Conservation (phyloP, 2,113 vertebrate genomes). For the Petrocephalus microphthalmus region DNA sequence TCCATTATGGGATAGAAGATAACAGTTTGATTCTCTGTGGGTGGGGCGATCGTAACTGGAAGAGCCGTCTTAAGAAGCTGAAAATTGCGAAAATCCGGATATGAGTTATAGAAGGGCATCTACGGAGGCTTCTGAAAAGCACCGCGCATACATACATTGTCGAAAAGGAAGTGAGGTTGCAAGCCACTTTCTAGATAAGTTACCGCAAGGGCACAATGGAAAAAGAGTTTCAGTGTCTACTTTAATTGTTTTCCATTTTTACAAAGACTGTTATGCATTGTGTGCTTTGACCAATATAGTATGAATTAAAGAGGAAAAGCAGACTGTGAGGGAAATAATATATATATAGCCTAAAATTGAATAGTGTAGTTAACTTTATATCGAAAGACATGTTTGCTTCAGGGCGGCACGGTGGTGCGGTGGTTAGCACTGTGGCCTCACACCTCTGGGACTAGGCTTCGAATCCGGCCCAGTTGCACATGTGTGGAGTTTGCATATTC, state of each 20-base stretch:
- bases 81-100: background rate
- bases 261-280: background rate
- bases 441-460: too few relatives aligned
- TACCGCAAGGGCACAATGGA: background rate
- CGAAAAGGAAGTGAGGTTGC: background rate
- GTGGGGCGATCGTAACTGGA: background rate
- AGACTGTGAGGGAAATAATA: background rate
- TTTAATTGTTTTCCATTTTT: background rate
- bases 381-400: background rate
- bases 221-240: background rate
- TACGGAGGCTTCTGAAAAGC: background rate
- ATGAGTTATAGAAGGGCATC: background rate
- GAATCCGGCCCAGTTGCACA: too few relatives aligned
- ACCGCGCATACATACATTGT: background rate
- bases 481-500: too few relatives aligned
- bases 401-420: too few relatives aligned
- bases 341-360: background rate
- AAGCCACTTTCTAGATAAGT: background rate
- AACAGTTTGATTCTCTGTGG: background rate
- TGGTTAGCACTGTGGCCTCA: too few relatives aligned
- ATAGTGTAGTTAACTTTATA: background rate
- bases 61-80: background rate
- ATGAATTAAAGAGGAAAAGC: background rate
- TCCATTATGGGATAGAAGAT: background rate
- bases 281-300: background rate